Base-by-base conservation (phyloP, 2,797 vertebrate species). In the Fundulus diaphanus region DNA sequence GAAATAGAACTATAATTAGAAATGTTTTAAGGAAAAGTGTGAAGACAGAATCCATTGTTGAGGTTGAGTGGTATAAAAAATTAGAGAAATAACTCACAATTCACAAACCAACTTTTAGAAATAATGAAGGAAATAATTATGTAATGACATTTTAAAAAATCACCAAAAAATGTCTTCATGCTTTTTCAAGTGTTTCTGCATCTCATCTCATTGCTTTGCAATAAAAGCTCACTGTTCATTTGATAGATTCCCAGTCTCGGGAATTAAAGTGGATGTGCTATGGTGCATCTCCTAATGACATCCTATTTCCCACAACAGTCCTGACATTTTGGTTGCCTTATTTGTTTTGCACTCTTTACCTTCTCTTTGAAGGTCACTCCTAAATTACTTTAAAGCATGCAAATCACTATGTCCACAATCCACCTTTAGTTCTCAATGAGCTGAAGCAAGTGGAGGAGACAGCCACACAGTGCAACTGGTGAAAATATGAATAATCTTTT, bases 281-380 rank as follows among this genome's bases (percentile, higher is more conserved):
- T 70, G 87, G 81, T 83, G 80, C 79, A 61, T 89, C 81, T 82
- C 87, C 72, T 82, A 87, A 89, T 81, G 88, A 87, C 81, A 76
- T 79, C 82, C 85, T 83, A 76, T 92, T 85, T 90, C 84, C 83
- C 73, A 76, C 72, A 93, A 92, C 92, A 79, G 74, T 88, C 84
- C 84, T 96, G 95, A 94, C 94, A 96, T 96, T 96, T 94, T 80
- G 90, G 82, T 89, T 63, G 89, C 84, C 86, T 92, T 94, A 89
- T 95, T 94, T 93, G 89, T 93, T 95, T 92, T 84, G 65, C 82
- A 79, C 85, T 88, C 77, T 91, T 93, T 90, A 78, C 82, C 59
- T 82, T 76, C 85, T 82, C 88, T 93, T 91, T 94, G 95, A 96
- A 95, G 95, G 95, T 95, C 95, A 95, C 80, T 82, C 71, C 80